phyloP scores from a whole-genome alignment of 2,888 invertebrate genomes.

The Aporophyla lueneburgensis region DNA sequence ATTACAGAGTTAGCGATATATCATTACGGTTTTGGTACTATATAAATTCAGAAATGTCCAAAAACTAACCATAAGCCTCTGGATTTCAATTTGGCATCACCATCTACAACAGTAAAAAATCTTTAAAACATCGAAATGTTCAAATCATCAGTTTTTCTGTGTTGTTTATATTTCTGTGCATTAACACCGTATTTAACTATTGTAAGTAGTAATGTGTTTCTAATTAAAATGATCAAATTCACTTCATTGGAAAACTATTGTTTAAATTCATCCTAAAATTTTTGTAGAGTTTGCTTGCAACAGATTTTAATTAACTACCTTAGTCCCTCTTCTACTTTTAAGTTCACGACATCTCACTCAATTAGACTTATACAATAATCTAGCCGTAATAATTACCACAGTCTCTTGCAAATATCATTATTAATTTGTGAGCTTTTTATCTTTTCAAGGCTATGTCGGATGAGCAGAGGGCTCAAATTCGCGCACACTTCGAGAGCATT shows the following conservation, averaged over 20 bases:
- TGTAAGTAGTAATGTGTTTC: conserved; percentile 70
- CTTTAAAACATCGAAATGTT: conserved; percentile 71
- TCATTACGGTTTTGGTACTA: conserved; percentile 59
- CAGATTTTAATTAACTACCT: not conserved
- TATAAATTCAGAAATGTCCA: conserved; percentile 67
- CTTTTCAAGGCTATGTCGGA: conserved; percentile 80
- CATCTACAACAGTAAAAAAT: not conserved
- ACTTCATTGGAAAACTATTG: not conserved
- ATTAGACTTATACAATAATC: not conserved
- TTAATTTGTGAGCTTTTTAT: not conserved
- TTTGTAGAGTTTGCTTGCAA: too few relatives aligned
- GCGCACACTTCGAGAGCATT: conserved; percentile 78
- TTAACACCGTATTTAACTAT: conserved; percentile 69
- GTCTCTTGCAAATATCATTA: not conserved
- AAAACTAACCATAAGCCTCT: conserved; percentile 50
- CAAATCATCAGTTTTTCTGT: conserved; percentile 66
- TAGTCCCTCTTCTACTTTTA: not conserved
- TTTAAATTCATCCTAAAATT: not conserved
- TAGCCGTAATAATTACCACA: not conserved
- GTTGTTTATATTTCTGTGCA: conserved; percentile 68
- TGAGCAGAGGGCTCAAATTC: conserved; percentile 80
- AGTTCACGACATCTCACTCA: not conserved
- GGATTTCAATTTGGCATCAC: conserved; percentile 41
- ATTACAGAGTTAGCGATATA: conserved; percentile 54
- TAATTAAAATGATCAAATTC: not conserved